Evolutionary conservation across 2,113 vertebrate species (phyloP), one percentile per base, ranked within the genome.

Genomic region (Melanerpes formicivorus): DNA sequence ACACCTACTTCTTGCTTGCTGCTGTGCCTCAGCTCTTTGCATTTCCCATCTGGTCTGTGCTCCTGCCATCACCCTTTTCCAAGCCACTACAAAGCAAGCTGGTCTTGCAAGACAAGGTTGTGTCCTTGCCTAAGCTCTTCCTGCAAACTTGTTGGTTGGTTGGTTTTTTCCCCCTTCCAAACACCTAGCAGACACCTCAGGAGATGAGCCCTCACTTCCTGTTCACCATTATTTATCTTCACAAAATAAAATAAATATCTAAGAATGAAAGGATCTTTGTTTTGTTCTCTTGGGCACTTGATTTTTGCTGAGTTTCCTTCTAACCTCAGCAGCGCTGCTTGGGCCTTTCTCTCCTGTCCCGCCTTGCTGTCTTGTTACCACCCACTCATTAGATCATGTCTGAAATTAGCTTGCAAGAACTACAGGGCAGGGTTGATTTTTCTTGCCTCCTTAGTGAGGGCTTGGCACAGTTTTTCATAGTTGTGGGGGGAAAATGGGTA

Each of bases 331-430:
- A 46, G 37, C 3, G 30, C 58, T 82, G 60, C 69, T 22, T 44
- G 56, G 81, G 84, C 78, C 72, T 77, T 89, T 52, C 65, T 67
- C 48, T 89, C 56, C 69, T 19, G 48, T 82, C 64, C 54, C 0
- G 11, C 87, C 50, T 88, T 14, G 2, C 62, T 77, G 64, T 48
- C 52, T 52, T 89, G 70, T 94, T 90, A 77, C 88, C 88, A 95
- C 81, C 78, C 87, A 87, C 84, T 82, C 60, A 77, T 93, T 90
- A 90, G 87, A 70, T 85, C 93, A 92, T 74, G 75, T 80, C 81
- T 94, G 87, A 94, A 96, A 96, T 96, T 94, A 93, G 81, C 65
- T 71, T 46, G 54, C 3, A 9, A 90, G 84, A 84, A 18, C 48
- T 58, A 42, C 64, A 75, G 60, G 79, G 76, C 72, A 90, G 89